Evolutionary conservation across 2,113 vertebrate species (phyloP).

Genomic region (Oreocharis arfaki): DNA sequence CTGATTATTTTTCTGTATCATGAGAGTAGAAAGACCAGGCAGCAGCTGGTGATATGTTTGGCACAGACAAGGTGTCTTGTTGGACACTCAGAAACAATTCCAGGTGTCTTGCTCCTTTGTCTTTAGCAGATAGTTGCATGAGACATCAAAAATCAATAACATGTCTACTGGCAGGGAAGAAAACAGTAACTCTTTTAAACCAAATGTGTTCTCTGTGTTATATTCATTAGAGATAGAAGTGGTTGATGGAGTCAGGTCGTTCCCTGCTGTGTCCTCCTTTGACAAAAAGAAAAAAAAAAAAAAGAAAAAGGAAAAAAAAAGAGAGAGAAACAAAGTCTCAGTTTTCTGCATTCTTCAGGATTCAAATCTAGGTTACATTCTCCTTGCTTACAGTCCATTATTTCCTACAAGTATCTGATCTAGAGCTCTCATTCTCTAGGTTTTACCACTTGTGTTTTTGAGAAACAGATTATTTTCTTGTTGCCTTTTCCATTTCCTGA

Average conservation of each 20-base stretch:
- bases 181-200: not conserved
- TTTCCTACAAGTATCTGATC: not conserved
- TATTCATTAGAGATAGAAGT: not conserved
- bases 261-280: not conserved
- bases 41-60: not conserved
- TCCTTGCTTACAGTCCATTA: not conserved
- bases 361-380: not conserved
- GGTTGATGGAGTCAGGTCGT: not conserved
- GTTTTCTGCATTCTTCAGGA: not conserved
- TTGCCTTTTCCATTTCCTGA: not conserved
- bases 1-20: not conserved
- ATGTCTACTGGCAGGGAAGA: not conserved
- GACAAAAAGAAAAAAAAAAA: not conserved
- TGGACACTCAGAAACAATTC: not conserved
- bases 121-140: not conserved
- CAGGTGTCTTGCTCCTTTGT: not conserved
- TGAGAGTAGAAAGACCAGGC: not conserved
- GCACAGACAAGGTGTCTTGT: not conserved
- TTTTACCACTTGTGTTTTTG: not conserved
- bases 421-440: not conserved
- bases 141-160: not conserved
- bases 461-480: not conserved
- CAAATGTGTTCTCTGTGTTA: not conserved
- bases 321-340: not conserved
- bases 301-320: no score